These are phyloP conservation scores for Drosophila asahinai DNA, from an alignment of 1,140 invertebrate genomes.

Conservation along the genomic window DNA sequence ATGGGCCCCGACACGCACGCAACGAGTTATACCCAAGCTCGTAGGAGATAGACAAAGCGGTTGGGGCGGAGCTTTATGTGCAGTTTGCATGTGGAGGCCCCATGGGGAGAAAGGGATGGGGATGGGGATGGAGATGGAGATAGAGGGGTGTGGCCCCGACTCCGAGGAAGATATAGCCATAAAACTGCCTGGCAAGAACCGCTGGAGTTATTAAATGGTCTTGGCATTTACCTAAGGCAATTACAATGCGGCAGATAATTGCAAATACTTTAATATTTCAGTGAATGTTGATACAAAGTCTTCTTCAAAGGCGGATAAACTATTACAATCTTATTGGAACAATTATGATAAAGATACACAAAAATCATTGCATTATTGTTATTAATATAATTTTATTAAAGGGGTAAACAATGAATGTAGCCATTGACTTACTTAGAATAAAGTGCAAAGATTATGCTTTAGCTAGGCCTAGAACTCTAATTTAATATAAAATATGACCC, in stretches of 20 bases:
- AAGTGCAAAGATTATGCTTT: too few relatives aligned
- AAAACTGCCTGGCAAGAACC: slow-evolving; percentile 18
- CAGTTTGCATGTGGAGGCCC: slow-evolving; percentile 70
- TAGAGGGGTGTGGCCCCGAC: slow-evolving; percentile 2
- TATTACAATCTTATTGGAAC: background rate
- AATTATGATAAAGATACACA: too few relatives aligned
- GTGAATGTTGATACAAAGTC: too few relatives aligned
- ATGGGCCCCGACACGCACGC: slow-evolving; percentile 53
- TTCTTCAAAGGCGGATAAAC: too few relatives aligned
- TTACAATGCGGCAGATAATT: slow-evolving; percentile 21
- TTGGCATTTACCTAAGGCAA: slow-evolving; percentile 41
- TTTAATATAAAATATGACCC: too few relatives aligned
- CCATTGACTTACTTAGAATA: too few relatives aligned
- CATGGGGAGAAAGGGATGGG: slow-evolving; percentile 7
- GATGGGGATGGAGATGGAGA: background rate
- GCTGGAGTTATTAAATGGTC: slow-evolving; percentile 23
- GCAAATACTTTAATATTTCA: slow-evolving; percentile 7
- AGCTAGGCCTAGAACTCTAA: too few relatives aligned
- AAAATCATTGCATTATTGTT: too few relatives aligned
- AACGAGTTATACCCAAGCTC: slow-evolving; percentile 8
- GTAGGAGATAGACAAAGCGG: slow-evolving; percentile 32
- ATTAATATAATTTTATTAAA: too few relatives aligned
- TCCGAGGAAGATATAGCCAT: slow-evolving; percentile 40
- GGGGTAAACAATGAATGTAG: background rate
- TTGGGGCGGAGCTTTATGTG: slow-evolving; percentile 68